Evolutionary conservation across 2,797 vertebrate species (phyloP).

Genomic region (Alouatta caraya): DNA sequence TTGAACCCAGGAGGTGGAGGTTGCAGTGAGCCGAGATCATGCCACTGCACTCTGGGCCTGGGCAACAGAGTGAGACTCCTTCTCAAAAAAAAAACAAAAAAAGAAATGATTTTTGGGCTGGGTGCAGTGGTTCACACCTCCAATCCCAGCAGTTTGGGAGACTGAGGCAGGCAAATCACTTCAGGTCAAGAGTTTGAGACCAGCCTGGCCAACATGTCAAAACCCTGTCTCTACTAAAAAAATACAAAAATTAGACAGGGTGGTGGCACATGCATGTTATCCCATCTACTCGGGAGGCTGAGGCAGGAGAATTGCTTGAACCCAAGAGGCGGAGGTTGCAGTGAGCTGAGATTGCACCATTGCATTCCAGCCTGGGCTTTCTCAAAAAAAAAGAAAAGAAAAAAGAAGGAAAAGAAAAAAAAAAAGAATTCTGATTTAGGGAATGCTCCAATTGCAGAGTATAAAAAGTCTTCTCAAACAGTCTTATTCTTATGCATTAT

Average conservation of each 20-base stretch:
- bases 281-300: neutral
- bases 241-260: neutral
- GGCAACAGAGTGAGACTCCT: too few species aligned
- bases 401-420: too few species aligned
- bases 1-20: too few species aligned
- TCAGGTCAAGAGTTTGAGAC: neutral
- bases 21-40: too few species aligned
- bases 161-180: neutral
- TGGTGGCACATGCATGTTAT: neutral
- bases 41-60: too few species aligned
- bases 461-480: constrained; percentile 1
- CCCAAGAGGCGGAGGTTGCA: neutral
- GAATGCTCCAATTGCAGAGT: neutral
- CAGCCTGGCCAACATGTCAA: neutral
- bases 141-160: neutral
- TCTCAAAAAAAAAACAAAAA: too few species aligned
- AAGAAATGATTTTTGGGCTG: neutral
- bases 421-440: neutral
- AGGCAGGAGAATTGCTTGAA: neutral
- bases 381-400: too few species aligned
- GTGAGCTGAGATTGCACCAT: neutral
- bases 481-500: constrained; percentile 19
- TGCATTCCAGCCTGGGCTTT: neutral
- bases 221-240: neutral
- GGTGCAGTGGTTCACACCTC: neutral